These are phyloP conservation scores for Galeopterus variegatus DNA, from an alignment of 2,113 vertebrate species.

Conservation along the genomic window DNA sequence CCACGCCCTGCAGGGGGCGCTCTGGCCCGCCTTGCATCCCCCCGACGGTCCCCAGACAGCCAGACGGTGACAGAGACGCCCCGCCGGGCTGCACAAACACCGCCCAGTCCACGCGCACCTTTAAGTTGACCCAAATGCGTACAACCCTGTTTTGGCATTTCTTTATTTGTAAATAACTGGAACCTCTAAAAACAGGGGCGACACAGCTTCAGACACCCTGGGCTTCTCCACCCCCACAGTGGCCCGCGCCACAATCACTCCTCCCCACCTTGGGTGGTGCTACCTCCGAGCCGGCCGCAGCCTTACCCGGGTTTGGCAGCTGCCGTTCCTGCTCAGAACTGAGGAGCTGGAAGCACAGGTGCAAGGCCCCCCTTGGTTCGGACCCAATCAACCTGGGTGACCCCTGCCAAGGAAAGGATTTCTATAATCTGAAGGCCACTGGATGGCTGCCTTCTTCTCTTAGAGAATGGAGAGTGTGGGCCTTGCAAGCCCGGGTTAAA, in stretches of 20 bases:
- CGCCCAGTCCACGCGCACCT: background rate
- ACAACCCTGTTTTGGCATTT: background rate
- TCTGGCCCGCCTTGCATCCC: background rate
- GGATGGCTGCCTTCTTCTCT: background rate
- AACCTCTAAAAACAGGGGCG: background rate
- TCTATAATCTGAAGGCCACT: background rate
- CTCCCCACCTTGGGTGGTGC: background rate
- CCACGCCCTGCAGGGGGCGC: conserved; percentile 51
- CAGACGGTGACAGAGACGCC: fast-evolving
- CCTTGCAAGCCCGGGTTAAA: background rate
- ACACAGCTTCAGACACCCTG: background rate
- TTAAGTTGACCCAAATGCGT: background rate
- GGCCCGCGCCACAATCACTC: background rate
- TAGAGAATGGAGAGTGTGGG: background rate
- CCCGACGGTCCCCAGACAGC: no score
- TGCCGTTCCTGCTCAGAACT: background rate
- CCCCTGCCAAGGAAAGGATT: background rate
- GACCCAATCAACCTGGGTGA: background rate
- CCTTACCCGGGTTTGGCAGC: background rate
- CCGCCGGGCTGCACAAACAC: fast-evolving
- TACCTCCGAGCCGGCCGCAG: background rate
- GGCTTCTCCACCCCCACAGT: background rate
- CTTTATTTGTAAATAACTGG: conserved; percentile 31
- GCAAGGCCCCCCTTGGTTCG: background rate
- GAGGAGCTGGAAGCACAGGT: background rate